Conservation (phyloP, 2,797 vertebrate genomes). For the Podarcis siculus region DNA sequence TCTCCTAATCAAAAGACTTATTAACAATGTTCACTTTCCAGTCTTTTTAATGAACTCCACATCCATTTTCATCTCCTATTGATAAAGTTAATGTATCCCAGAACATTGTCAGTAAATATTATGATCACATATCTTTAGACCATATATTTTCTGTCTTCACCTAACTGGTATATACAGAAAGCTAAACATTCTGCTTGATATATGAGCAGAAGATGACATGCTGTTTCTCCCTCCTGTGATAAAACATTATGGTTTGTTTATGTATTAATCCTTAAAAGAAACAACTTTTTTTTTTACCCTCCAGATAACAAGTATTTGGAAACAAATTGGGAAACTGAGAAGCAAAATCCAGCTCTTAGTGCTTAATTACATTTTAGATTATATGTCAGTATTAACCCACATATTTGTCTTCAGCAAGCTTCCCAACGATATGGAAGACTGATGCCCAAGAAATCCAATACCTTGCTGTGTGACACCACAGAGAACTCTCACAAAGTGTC, state of each 20-base stretch:
- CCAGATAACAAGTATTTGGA: neutral
- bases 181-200: conserved; percentile 65
- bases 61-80: conserved; percentile 58
- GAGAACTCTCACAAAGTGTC: neutral
- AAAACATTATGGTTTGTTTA: conserved; percentile 17
- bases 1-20: conserved; percentile 29
- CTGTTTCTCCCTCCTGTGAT: conserved; percentile 6
- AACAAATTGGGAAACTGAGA: neutral
- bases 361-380: neutral
- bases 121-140: conserved; percentile 67
- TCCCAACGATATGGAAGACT: no score
- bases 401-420: neutral
- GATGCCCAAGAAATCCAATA: neutral
- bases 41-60: conserved; percentile 38
- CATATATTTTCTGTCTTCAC: conserved; percentile 57
- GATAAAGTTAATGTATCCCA: conserved; percentile 72
- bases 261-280: neutral
- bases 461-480: neutral
- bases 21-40: conserved; percentile 6
- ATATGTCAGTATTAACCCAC: neutral
- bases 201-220: conserved; percentile 47
- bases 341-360: neutral
- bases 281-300: neutral
- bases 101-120: conserved; percentile 71
- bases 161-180: conserved; percentile 67